These are phyloP conservation scores for Pentamera pediparva DNA, from an alignment of 53 echinoderm and acorn worm genomes.

Conservation along the genomic window DNA sequence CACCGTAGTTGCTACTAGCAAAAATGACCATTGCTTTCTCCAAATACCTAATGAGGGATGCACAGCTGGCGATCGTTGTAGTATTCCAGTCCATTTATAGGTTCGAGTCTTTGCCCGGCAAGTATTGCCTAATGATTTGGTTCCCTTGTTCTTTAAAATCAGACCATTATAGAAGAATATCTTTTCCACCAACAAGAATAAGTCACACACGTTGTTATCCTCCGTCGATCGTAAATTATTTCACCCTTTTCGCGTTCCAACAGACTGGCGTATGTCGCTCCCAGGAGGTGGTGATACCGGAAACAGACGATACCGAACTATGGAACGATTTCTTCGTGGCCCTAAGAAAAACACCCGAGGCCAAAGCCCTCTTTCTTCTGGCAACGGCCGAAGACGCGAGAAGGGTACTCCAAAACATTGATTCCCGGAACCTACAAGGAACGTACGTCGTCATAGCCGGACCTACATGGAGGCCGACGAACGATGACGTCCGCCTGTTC, in stretches of 20 bases:
- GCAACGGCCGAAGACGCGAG: background rate
- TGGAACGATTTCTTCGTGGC: background rate
- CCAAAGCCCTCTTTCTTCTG: slow-evolving; percentile 8
- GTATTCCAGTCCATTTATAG: too few species aligned
- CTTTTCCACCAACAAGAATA: background rate
- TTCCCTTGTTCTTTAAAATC: too few species aligned
- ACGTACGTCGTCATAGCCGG: background rate
- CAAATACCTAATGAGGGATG: too few species aligned
- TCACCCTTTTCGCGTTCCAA: background rate
- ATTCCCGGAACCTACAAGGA: background rate
- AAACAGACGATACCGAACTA: background rate
- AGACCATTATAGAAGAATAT: too few species aligned
- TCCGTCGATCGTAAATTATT: background rate
- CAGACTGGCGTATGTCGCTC: slow-evolving; percentile 11
- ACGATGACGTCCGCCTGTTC: background rate
- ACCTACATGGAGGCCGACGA: background rate
- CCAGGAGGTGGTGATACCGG: background rate
- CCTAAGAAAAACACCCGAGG: background rate
- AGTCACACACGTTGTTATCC: background rate
- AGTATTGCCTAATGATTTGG: background rate
- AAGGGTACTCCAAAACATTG: background rate
- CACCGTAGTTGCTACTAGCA: too few species aligned
- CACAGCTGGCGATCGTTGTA: too few species aligned
- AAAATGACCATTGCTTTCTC: too few species aligned
- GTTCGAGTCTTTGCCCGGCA: too few species aligned